Base-by-base conservation (phyloP, 2,113 vertebrate species). In the Notechis scutatus region DNA sequence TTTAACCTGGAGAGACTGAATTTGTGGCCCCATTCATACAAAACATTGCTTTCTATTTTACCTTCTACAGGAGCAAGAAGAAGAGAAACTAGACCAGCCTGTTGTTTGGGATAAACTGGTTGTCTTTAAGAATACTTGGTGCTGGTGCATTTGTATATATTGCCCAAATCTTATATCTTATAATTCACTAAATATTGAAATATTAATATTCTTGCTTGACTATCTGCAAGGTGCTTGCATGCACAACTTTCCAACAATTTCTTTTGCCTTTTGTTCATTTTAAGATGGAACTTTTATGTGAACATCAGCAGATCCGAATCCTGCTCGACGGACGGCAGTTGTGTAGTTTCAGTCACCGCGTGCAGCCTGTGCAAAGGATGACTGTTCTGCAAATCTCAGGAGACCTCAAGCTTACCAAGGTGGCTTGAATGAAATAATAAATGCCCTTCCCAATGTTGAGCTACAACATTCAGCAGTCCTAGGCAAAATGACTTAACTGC, bases 211-310 rank as follows among this genome's bases (percentile, higher is more conserved):
- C 34, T 81, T 81, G 74, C 18, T 42, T 81, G 74, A 61, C 23
- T 9, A 10, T 57, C 47, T 34, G 18, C 7, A 6, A 26, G 14
- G 4, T 10, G 69, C 56, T 18, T 42, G 87, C 9, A 59, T n/a
- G 29, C 61, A 50, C 26, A 39, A 50, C 2, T 23, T 45, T 93
- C 47, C 69, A 56, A 45, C 5, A 85, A 8, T 45, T 15, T 55
- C 21, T 21, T 56, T 20, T 91, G 14, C 91, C 92, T 89, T 0
- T 93, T 93, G 6, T 95, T 90, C 47, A 59, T 15, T 95, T 87
- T 56, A 90, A 99, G 98, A 99, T 99, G 98, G 98, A 99, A 95
- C 97, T 99, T 0, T 97, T 99, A 1, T 99, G 98, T 95, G 98
- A 99, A 94, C 98, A 99, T 96, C 98, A 99, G 97, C 98, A 99